phyloP scores from a whole-genome alignment of 2,888 invertebrate species.

The Tipula unca region DNA sequence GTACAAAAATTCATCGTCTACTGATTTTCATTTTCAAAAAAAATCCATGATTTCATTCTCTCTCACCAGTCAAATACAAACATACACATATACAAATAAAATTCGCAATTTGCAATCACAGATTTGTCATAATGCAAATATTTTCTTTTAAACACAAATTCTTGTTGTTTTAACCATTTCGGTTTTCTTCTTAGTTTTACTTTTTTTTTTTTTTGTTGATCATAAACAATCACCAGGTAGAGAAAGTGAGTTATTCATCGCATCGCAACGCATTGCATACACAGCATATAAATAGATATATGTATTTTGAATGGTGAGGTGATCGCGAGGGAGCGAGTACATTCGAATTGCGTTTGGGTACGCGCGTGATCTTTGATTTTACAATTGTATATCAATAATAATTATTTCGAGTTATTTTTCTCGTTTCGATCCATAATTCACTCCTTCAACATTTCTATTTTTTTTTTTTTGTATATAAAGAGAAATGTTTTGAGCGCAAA shows the following conservation, averaged over 20 bases:
- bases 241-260: neutral
- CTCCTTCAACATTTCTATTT: neutral
- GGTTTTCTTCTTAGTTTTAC: neutral
- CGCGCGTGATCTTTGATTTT: neutral
- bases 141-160: neutral
- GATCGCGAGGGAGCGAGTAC: neutral
- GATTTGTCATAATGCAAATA: neutral
- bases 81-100: no score
- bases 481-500: neutral
- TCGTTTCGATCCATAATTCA: neutral
- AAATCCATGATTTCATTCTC: no score
- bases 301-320: neutral
- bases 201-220: neutral
- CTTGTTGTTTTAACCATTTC: neutral
- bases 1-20: neutral
- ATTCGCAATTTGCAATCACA: no score
- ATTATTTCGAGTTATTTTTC: no score
- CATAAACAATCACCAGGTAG: neutral
- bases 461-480: neutral
- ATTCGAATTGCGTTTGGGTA: neutral
- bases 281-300: neutral
- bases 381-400: no score
- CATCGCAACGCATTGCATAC: neutral
- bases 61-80: no score
- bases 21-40: neutral